A percentile compares a stretch with the other conserved stretches of the same genome.
Evolutionary conservation across 2,888 invertebrate genomes (phyloP).

Genomic region (Caenorhabditis angaria): DNA sequence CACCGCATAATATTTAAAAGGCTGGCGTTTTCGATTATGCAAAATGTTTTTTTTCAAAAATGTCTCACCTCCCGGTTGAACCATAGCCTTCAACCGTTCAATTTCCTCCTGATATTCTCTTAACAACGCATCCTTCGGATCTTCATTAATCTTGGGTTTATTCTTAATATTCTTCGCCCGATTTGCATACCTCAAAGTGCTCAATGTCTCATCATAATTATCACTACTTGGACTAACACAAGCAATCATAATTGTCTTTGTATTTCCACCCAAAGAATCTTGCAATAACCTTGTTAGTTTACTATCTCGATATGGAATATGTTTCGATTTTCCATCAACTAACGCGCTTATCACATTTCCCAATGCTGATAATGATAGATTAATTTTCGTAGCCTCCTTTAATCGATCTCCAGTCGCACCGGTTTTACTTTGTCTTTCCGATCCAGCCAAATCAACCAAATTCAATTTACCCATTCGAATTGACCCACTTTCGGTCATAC

Average conservation of each 20-base stretch:
- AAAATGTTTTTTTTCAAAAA: slow-evolving; percentile 4
- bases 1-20: too few relatives aligned
- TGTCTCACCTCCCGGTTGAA: slow-evolving; percentile 66
- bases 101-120: slow-evolving; percentile 84
- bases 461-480: slow-evolving; percentile 83
- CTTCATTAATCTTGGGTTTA: slow-evolving; percentile 96
- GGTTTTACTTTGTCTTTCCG: slow-evolving; percentile 32
- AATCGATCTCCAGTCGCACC: slow-evolving; percentile 45
- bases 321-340: slow-evolving; percentile 94
- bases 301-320: slow-evolving; percentile 97
- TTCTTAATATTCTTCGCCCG: slow-evolving; percentile 96
- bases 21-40: too few relatives aligned
- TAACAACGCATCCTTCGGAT: slow-evolving; percentile 95
- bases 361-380: slow-evolving; percentile 92
- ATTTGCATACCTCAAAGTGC: slow-evolving; percentile 49
- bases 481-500: slow-evolving; percentile 77
- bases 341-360: slow-evolving; percentile 98
- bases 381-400: slow-evolving; percentile 95
- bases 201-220: slow-evolving; percentile 93
- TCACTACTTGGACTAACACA: slow-evolving; percentile 96
- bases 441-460: slow-evolving; percentile 88
- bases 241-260: slow-evolving; percentile 98
- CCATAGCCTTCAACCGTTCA: slow-evolving; percentile 78
- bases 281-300: slow-evolving; percentile 92
- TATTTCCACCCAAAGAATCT: slow-evolving; percentile 97